phyloP scores from a whole-genome alignment of 2,113 vertebrate species.

The Hoplias malabaricus region DNA sequence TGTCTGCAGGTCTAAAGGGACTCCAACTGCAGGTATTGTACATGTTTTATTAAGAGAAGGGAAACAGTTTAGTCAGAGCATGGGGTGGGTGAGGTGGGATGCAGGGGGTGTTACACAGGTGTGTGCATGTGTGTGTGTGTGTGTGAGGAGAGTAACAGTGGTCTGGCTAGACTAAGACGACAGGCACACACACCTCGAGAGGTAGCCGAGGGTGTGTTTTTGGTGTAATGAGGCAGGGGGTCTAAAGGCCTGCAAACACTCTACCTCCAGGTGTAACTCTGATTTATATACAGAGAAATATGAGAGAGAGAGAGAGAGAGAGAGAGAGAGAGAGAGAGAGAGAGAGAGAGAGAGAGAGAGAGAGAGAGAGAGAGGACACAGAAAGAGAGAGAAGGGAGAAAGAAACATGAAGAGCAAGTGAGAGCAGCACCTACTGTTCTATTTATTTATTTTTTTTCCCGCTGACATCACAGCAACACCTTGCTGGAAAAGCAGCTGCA shows the following conservation, averaged over 20 bases:
- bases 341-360: conserved; percentile 72
- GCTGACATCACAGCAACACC: conserved; percentile 36
- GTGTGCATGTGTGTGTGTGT: conserved; percentile 17
- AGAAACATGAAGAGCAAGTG: conserved; percentile 63
- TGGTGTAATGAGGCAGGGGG: conserved; percentile 70
- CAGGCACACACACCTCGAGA: conserved; percentile 51
- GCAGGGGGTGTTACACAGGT: too few relatives aligned
- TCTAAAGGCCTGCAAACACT: conserved; percentile 64
- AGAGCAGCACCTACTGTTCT: conserved; percentile 71
- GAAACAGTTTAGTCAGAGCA: conserved; percentile 53
- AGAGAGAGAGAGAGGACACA: conserved; percentile 71
- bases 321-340: conserved; percentile 70
- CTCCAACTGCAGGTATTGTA: conserved; percentile 56
- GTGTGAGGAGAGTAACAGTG: background rate
- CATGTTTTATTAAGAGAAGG: conserved; percentile 64
- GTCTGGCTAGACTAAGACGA: background rate
- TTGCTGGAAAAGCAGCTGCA: conserved; percentile 34
- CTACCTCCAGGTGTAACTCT: conserved; percentile 66
- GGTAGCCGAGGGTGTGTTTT: conserved; percentile 57
- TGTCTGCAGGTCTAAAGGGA: conserved; percentile 52
- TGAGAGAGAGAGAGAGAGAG: conserved; percentile 69
- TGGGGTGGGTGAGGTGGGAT: too few relatives aligned
- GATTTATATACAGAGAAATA: conserved; percentile 76
- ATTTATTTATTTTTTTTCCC: conserved; percentile 70
- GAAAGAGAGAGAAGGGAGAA: conserved; percentile 69